Percentiles rank a stretch among this genome's conserved stretches.
These are phyloP conservation scores for Raja brachyura DNA, from an alignment of 2,113 vertebrate species.

Conservation along the genomic window DNA sequence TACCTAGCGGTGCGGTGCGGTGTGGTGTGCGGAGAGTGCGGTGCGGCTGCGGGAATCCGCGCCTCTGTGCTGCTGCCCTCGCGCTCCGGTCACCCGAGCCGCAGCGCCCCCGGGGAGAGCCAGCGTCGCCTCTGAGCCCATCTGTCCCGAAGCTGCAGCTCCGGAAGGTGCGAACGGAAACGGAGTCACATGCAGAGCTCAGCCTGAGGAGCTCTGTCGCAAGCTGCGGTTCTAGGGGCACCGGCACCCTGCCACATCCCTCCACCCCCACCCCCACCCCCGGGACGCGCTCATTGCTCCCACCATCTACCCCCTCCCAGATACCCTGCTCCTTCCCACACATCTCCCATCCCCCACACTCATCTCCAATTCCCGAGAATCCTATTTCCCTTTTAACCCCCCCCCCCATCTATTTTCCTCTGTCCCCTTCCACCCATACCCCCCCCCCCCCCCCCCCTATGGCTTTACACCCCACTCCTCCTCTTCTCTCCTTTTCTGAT, in stretches of 20 bases:
- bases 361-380: too few relatives aligned
- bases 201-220: too few relatives aligned
- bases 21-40: not conserved
- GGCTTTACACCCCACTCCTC: too few relatives aligned
- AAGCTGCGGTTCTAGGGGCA: too few relatives aligned
- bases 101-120: not conserved
- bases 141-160: not conserved
- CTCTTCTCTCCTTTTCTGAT: too few relatives aligned
- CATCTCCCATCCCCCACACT: too few relatives aligned
- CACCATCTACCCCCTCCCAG: not conserved
- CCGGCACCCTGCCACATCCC: too few relatives aligned
- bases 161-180: constrained; percentile 29
- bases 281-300: not conserved
- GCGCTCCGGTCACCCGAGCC: not conserved
- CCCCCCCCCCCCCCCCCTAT: too few relatives aligned
- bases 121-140: not conserved
- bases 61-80: not conserved
- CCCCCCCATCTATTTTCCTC: too few relatives aligned
- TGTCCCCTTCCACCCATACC: too few relatives aligned
- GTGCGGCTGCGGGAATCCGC: not conserved
- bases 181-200: not conserved
- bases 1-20: not conserved
- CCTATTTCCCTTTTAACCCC: too few relatives aligned
- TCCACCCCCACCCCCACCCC: too few relatives aligned
- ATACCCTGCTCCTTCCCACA: not conserved